Base-by-base conservation (phyloP, 2,113 vertebrate genomes). In the Passer montanus region DNA sequence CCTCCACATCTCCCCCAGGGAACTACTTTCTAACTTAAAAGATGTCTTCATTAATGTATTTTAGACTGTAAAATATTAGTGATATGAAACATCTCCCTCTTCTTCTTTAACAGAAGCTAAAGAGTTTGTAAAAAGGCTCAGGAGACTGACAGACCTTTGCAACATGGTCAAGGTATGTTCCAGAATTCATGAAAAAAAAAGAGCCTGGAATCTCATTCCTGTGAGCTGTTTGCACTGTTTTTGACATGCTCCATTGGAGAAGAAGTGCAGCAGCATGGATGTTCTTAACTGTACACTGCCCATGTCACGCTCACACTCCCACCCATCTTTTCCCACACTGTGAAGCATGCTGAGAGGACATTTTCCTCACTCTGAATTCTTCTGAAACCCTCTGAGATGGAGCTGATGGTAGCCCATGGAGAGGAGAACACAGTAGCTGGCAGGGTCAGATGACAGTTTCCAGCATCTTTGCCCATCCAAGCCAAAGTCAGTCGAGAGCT, bases 81-180 rank as follows among this genome's bases (percentile, higher is more conserved):
- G 47, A 9, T 85, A 33, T 26, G 22, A 92, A 97, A 74, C 28
- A 74, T n/a, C 35, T 81, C 10, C 35, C 17, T 94, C 58, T 96
- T 91, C 55, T 66, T 89, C 49, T 78, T 96, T 78, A 67, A 97
- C 97, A 98, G 98, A 98, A 96, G 96, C 96, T 68, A 90, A 89
- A 58, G 41, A 92, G 77, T 98, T 98, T 94, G 83, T 97, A 35
- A 96, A 96, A 93, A 97, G 98, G 90, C 93, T 98, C 21, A 66
- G 91, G 87, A 98, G 98, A 94, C 98, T 97, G 95, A 97, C 89
- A 4, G 97, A 97, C 60, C 97, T 98, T 90, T 98, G 96, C 89
- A 98, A 97, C 90, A 93, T 97, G 77, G 97, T 83, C 7, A 98
- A 97, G 97, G 97, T 98, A 97, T 35, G 96, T 88, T 69, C 37